Conservation (phyloP, 2,113 vertebrate species). For the Chionomys nivalis region DNA sequence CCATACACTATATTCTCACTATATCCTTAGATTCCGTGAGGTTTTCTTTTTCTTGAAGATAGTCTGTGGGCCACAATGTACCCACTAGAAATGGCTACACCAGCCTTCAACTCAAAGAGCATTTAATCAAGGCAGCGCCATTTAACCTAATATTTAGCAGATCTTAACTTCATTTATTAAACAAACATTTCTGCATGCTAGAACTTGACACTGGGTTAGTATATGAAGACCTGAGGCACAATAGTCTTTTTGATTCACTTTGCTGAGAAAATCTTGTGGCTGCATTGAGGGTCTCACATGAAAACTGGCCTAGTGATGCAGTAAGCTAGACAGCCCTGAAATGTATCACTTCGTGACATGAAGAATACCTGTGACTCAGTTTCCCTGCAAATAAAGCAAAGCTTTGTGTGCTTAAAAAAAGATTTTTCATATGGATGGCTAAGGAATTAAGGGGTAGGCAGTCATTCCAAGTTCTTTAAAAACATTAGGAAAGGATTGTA, state of each 20-base stretch:
- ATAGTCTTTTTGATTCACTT: neutral
- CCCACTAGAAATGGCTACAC: neutral
- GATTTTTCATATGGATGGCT: neutral
- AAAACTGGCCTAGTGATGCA: neutral
- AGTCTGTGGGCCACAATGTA: neutral
- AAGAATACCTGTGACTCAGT: neutral
- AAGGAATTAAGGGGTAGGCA: neutral
- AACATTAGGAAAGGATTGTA: neutral
- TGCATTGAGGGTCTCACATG: neutral
- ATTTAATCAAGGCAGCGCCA: neutral
- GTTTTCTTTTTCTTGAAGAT: conserved; percentile 16
- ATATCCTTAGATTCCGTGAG: neutral
- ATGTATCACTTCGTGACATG: neutral
- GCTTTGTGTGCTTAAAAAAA: neutral
- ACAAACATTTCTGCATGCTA: neutral
- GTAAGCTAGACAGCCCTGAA: neutral
- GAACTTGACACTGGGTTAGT: neutral
- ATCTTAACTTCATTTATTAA: conserved; percentile 5
- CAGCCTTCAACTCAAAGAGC: neutral
- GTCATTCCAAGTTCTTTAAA: neutral
- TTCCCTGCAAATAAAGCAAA: conserved; percentile 22
- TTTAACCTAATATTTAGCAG: neutral
- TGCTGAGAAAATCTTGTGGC: neutral
- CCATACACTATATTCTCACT: neutral
- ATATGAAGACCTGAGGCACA: neutral